phyloP scores from a whole-genome alignment of 2,113 vertebrate species.

The Athene cunicularia region DNA sequence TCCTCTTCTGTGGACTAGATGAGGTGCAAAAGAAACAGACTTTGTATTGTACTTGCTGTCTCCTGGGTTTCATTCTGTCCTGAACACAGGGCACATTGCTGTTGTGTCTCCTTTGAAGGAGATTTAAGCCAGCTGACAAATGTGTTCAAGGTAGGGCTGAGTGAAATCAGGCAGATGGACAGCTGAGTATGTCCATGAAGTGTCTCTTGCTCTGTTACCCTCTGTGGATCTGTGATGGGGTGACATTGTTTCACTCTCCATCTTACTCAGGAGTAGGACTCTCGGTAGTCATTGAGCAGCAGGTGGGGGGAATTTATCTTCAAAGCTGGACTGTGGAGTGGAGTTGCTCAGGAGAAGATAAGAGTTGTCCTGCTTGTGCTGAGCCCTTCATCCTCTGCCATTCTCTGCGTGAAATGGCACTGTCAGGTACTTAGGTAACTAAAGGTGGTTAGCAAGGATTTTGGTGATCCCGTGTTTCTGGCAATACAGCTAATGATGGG shows the following conservation, averaged over 20 bases:
- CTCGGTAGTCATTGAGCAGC: fast-evolving
- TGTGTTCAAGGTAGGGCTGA: neutral
- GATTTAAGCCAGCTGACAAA: neutral
- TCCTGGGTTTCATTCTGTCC: neutral
- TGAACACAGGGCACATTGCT: neutral
- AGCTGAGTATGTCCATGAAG: fast-evolving
- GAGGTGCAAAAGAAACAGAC: neutral
- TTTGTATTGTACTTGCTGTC: neutral
- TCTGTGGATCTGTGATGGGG: neutral
- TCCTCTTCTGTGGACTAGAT: neutral
- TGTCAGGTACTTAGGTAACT: neutral
- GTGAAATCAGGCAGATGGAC: neutral
- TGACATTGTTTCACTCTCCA: neutral
- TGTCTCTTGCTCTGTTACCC: neutral
- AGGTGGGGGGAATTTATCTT: neutral
- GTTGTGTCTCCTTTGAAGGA: neutral
- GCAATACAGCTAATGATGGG: fast-evolving
- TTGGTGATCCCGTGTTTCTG: neutral
- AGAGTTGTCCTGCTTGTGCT: neutral
- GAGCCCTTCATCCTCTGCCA: fast-evolving
- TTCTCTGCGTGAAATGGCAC: fast-evolving
- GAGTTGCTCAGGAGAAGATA: neutral
- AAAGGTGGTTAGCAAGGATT: neutral
- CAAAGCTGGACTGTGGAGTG: neutral
- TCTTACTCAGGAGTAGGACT: neutral